Base-by-base conservation (phyloP, 2,113 vertebrate species). In the Carollia perspicillata region DNA sequence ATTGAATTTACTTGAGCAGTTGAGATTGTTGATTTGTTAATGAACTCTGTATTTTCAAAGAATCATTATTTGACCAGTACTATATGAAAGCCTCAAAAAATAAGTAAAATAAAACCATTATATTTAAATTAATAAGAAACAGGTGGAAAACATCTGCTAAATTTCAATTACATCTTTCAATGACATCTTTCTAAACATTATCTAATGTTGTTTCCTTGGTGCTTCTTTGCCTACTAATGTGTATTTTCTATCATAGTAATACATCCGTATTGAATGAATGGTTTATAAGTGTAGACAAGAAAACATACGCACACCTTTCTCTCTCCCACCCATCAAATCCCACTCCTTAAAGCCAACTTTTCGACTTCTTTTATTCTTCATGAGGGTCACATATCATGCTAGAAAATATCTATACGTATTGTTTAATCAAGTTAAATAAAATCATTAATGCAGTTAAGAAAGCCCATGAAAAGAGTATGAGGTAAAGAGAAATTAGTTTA, bases 121-220 rank as follows among this genome's bases (percentile, higher is more conserved):
- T 72, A 75, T 85, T 74, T 78, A 80, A 84, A 8, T 93, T 79
- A 35, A 84, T 78, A 91, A 72, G n/a, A 79, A 84, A 47, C 37
- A 75, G 13, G 6, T 75, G 12, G 13, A n/a, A 92, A 90, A 71
- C 12, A 58, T 30, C 6, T 81, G 23, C 66, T 83, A 60, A 91
- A n/a, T 72, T 95, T 85, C 17, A 84, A 17, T 55, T 47, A 44
- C 3, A 66, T 81, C 10, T 71, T 85, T 92, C 53, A 72, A 16
- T 69, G 42, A 77, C 9, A 78, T 65, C 18, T 49, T 86, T 77
- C 16, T 91, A 11, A 51, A 49, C 79, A 26, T 72, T 68, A 84
- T 33, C n/a, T 79, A 78, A 74, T 4, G 23, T 35, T 60, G 26
- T 89, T 84, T 83, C 17, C 58, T 75, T 68, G 13, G 47, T 65